These are phyloP conservation scores for Chaetorhynchus papuensis DNA, from an alignment of 2,113 vertebrate genomes.

Conservation along the genomic window DNA sequence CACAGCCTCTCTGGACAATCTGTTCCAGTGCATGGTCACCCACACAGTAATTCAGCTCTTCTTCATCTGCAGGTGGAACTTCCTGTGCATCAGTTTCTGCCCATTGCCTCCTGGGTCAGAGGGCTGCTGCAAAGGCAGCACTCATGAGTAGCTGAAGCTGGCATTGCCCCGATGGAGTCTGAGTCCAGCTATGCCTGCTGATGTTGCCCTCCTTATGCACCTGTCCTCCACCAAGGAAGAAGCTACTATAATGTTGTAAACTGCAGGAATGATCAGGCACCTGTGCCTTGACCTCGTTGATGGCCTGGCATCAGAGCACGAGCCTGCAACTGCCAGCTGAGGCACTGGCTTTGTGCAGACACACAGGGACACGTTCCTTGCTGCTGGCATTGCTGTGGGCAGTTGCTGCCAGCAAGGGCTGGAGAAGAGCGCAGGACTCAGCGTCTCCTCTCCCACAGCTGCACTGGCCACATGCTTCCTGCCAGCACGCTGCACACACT, in stretches of 20 bases:
- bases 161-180: accelerated
- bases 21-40: background rate
- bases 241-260: background rate
- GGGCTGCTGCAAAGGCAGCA: background rate
- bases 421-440: background rate
- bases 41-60: background rate
- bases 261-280: background rate
- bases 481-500: background rate
- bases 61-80: background rate
- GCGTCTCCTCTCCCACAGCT: background rate
- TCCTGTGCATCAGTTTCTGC: background rate
- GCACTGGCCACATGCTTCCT: background rate
- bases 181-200: accelerated
- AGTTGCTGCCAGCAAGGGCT: background rate
- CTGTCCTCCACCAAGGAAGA: background rate
- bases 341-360: accelerated
- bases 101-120: background rate
- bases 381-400: background rate
- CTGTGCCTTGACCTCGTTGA: background rate
- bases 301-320: accelerated
- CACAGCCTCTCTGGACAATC: background rate
- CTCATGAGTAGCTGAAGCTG: background rate
- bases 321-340: background rate
- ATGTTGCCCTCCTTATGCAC: background rate
- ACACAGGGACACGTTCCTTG: accelerated